Conservation (phyloP, 1,140 invertebrate genomes). For the Psix sp. region DNA sequence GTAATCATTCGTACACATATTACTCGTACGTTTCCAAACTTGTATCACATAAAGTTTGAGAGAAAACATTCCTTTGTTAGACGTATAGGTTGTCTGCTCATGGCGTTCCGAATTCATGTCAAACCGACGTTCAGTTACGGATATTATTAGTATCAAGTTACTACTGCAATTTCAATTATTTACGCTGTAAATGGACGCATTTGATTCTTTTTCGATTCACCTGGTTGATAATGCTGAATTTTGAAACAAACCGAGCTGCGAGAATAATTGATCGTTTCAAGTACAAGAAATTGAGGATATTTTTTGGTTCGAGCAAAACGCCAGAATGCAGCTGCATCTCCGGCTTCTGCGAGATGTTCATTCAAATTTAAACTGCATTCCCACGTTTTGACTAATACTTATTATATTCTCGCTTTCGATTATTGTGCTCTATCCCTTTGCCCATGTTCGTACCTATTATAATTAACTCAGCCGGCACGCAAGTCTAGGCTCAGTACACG, state of each 20-base stretch:
- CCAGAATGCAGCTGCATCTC: background rate
- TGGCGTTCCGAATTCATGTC: slow-evolving; percentile 5
- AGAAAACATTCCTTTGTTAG: slow-evolving; percentile 12
- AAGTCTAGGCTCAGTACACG: slow-evolving; percentile 20
- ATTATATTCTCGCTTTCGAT: slow-evolving; percentile 32
- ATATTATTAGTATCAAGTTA: background rate
- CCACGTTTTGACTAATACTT: slow-evolving; percentile 65
- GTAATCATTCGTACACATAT: slow-evolving; percentile 18
- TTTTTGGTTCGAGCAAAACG: too few species aligned
- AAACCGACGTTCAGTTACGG: background rate
- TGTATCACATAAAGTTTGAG: slow-evolving; percentile 17
- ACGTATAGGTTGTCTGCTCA: slow-evolving; percentile 8
- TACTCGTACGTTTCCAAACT: slow-evolving; percentile 9
- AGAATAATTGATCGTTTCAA: background rate
- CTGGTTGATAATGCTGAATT: too few species aligned
- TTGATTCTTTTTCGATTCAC: too few species aligned
- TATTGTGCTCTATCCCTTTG: slow-evolving; percentile 30
- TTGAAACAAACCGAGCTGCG: background rate
- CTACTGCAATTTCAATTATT: background rate
- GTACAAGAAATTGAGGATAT: background rate
- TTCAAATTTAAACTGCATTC: slow-evolving; percentile 50
- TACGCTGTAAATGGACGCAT: too few species aligned
- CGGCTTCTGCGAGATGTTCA: slow-evolving; percentile 1
- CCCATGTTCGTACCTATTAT: slow-evolving; percentile 32
- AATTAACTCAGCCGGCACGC: slow-evolving; percentile 32